Evolutionary conservation across 2,113 vertebrate genomes (phyloP).

Genomic region (Chloropsis hardwickii): DNA sequence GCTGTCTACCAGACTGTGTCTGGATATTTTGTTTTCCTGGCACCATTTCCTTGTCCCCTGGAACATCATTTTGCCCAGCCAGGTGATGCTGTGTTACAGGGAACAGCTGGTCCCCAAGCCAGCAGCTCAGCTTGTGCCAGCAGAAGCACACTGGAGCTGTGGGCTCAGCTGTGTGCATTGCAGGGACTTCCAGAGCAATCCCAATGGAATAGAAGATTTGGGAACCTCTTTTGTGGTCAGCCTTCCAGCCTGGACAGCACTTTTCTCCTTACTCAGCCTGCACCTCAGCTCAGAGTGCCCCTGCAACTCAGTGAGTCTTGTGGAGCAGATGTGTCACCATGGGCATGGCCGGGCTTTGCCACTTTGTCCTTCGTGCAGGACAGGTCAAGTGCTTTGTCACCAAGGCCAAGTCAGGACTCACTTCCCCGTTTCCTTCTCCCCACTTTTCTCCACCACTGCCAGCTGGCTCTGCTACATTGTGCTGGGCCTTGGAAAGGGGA

Average conservation of each 20-base stretch:
- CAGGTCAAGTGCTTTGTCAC: not conserved
- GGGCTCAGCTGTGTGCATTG: not conserved
- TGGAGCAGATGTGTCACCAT: not conserved
- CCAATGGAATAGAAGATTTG: not conserved
- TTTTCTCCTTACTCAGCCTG: not conserved
- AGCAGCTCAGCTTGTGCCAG: not conserved
- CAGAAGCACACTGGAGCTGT: not conserved
- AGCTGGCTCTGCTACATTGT: not conserved
- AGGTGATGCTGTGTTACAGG: not conserved
- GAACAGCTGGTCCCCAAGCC: not conserved
- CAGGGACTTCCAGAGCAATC: not conserved
- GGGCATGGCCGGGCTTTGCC: not conserved
- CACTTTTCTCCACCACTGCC: fast-evolving
- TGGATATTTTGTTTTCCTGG: not conserved
- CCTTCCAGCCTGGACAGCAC: not conserved
- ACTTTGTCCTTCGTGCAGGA: not conserved
- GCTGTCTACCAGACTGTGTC: not conserved
- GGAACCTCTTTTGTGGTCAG: not conserved
- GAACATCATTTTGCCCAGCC: not conserved
- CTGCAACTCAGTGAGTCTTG: fast-evolving
- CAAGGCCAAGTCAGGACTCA: not conserved
- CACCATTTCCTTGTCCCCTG: not conserved
- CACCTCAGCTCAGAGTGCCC: not conserved
- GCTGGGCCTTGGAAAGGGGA: not conserved
- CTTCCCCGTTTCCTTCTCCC: not conserved